phyloP scores from a whole-genome alignment of 2,797 vertebrate species.

The Acanthurus leucopareius region DNA sequence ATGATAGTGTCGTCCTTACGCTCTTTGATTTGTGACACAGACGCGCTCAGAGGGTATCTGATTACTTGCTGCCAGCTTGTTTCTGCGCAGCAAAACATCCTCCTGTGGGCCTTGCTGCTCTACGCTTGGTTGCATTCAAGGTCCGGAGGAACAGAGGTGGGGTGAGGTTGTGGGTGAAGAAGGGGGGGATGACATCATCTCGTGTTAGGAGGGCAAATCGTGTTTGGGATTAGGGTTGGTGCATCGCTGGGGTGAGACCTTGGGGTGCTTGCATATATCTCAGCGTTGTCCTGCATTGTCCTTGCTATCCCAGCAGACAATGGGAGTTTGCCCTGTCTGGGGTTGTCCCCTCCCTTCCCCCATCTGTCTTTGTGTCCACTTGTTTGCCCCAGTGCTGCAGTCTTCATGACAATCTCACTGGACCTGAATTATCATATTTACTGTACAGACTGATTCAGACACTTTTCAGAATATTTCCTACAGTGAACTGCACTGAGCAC shows the following conservation, averaged over 20 bases:
- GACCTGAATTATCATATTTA: not conserved
- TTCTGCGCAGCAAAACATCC: constrained; percentile 62
- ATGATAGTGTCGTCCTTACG: constrained; percentile 45
- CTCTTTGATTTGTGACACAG: constrained; percentile 70
- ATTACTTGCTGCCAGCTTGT: constrained; percentile 69
- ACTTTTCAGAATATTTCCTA: too few relatives aligned
- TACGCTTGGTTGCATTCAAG: constrained; percentile 52
- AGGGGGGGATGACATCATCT: constrained; percentile 78
- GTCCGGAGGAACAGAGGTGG: constrained; percentile 56
- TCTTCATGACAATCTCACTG: constrained; percentile 53
- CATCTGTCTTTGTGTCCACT: constrained; percentile 70
- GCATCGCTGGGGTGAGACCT: constrained; percentile 75
- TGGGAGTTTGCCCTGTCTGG: constrained; percentile 71
- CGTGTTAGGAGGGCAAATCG: constrained; percentile 61
- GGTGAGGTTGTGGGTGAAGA: constrained; percentile 26
- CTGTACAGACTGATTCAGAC: too few relatives aligned
- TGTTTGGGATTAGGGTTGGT: constrained; percentile 75
- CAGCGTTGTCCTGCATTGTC: constrained; percentile 73
- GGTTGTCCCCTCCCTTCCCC: constrained; percentile 15
- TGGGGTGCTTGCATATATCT: constrained; percentile 69
- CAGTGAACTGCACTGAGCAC: too few relatives aligned
- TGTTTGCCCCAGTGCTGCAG: constrained; percentile 57
- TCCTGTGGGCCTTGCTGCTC: constrained; percentile 57
- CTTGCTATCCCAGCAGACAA: constrained; percentile 73
- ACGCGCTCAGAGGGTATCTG: constrained; percentile 65